Conservation (phyloP, 2,888 invertebrate species). For the Stenodema calcarata region DNA sequence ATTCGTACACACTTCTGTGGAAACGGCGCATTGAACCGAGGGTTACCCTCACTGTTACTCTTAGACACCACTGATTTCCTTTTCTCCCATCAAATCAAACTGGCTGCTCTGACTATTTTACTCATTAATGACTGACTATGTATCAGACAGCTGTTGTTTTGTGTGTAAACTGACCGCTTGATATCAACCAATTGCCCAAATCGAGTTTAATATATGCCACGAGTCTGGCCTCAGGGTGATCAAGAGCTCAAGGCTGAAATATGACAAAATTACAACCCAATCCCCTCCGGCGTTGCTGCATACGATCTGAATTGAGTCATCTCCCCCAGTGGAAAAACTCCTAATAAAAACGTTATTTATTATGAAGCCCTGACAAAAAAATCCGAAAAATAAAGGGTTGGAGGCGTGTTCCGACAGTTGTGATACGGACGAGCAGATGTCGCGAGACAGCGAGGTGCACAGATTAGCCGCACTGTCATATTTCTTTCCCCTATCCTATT, state of each 20-base stretch:
- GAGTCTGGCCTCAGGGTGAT: not conserved
- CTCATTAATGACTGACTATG: not conserved
- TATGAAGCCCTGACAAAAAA: not conserved
- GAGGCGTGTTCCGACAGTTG: slow-evolving; percentile 34
- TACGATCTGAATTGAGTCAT: not conserved
- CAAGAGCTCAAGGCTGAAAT: not conserved
- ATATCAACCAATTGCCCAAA: not conserved
- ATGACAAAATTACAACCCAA: not conserved
- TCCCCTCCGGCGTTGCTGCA: not conserved
- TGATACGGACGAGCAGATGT: slow-evolving; percentile 37
- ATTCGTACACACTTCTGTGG: too few species aligned
- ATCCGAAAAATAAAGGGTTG: not conserved
- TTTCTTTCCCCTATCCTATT: not conserved
- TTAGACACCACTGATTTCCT: too few species aligned
- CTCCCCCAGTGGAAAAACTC: not conserved
- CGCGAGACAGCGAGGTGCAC: slow-evolving; percentile 39
- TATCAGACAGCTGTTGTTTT: not conserved
- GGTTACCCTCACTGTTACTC: too few species aligned
- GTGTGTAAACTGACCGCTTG: not conserved
- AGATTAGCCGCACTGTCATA: slow-evolving; percentile 36
- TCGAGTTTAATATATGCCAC: not conserved
- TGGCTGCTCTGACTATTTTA: not conserved
- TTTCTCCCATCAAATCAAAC: too few species aligned
- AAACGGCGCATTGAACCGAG: too few species aligned
- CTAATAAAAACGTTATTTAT: slow-evolving; percentile 35